These are phyloP conservation scores for Hippopotamus amphibius DNA, from an alignment of 2,113 vertebrate species.

Conservation along the genomic window DNA sequence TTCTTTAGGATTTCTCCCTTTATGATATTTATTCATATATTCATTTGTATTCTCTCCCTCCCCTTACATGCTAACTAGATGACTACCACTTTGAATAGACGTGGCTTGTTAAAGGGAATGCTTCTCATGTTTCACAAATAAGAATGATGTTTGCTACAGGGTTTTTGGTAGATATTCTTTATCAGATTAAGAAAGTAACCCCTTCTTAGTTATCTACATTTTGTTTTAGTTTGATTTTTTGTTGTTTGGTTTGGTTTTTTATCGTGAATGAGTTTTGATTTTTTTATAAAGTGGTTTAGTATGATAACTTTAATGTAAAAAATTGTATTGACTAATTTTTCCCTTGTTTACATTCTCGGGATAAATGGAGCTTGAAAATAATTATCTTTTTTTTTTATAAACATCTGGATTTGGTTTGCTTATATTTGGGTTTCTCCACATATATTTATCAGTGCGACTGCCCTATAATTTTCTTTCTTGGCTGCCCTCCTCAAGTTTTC, in stretches of 20 bases:
- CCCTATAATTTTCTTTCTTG: not conserved
- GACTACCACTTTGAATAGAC: not conserved
- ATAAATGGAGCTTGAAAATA: not conserved
- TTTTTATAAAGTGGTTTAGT: constrained; percentile 44
- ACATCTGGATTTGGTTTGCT: not conserved
- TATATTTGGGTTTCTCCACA: not conserved
- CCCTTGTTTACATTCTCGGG: not conserved
- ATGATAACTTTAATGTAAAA: not conserved
- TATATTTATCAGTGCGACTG: not conserved
- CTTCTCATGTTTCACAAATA: not conserved
- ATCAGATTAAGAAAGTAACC: not conserved
- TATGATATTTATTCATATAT: not conserved
- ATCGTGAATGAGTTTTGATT: not conserved
- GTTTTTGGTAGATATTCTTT: not conserved
- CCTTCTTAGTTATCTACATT: not conserved
- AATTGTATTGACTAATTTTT: not conserved
- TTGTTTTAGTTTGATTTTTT: not conserved
- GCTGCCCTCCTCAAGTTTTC: not conserved
- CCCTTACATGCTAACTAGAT: not conserved
- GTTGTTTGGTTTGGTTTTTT: not conserved
- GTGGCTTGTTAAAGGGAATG: not conserved
- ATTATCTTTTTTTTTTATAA: not conserved
- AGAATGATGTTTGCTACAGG: not conserved
- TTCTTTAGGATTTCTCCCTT: not conserved
- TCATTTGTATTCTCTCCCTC: not conserved